These are phyloP conservation scores for Rhagonycha fulva DNA, from an alignment of 2,888 invertebrate species.

Conservation along the genomic window DNA sequence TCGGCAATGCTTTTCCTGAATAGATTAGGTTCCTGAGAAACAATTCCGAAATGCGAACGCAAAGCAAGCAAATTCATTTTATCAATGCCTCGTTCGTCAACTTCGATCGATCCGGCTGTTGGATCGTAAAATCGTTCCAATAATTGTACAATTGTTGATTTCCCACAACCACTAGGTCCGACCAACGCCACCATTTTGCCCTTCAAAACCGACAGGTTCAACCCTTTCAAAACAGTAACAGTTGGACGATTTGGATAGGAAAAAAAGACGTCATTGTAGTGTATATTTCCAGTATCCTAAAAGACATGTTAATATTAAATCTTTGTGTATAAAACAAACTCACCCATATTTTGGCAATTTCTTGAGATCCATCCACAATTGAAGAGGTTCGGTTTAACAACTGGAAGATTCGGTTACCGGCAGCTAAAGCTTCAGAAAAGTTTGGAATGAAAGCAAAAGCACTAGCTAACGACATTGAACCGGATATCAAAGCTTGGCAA, in stretches of 20 bases:
- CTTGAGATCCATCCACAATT: conserved; percentile 53
- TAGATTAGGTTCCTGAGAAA: conserved; percentile 88
- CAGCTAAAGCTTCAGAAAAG: conserved; percentile 74
- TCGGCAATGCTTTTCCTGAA: conserved; percentile 84
- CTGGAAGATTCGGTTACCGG: conserved; percentile 69
- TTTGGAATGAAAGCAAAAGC: conserved; percentile 49
- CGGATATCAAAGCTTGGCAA: conserved; percentile 73
- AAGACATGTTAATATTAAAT: conserved; percentile 11
- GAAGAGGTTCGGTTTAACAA: conserved; percentile 66
- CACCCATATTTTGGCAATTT: conserved; percentile 16
- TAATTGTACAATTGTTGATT: conserved; percentile 69
- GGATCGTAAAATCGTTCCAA: neutral
- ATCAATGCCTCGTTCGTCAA: conserved; percentile 71
- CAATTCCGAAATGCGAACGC: conserved; percentile 82
- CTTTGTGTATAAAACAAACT: conserved; percentile 46
- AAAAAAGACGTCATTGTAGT: conserved; percentile 71
- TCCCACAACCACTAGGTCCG: conserved; percentile 82
- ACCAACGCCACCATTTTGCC: neutral
- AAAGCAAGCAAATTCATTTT: conserved; percentile 78
- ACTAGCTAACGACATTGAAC: conserved; percentile 68
- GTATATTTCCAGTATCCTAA: conserved; percentile 66
- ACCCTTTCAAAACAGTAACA: conserved; percentile 68
- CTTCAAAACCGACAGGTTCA: neutral
- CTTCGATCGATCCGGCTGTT: conserved; percentile 51
- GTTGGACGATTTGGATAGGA: conserved; percentile 78